phyloP scores from a whole-genome alignment of 1,140 invertebrate genomes.

The Magallana ariakensis region DNA sequence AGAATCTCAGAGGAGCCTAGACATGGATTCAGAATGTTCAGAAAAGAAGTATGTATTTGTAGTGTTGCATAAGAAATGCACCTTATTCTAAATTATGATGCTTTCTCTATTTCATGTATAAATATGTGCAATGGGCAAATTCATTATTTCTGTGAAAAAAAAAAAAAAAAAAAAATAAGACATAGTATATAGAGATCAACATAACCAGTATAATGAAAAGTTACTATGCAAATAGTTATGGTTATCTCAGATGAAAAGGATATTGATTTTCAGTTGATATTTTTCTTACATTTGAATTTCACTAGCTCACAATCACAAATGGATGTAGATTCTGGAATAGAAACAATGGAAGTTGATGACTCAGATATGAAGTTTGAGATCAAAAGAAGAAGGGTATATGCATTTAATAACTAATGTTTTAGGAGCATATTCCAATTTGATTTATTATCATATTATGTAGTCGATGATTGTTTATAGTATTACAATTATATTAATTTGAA shows the following conservation, averaged over 20 bases:
- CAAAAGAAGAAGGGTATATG: slow-evolving; percentile 76
- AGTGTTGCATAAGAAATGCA: background rate
- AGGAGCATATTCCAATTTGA: background rate
- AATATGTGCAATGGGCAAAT: background rate
- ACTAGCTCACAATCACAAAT: slow-evolving; percentile 77
- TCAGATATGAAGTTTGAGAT: slow-evolving; percentile 70
- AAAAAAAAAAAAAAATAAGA: too few species aligned
- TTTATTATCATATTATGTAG: background rate
- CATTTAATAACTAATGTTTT: too few species aligned
- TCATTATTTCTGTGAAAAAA: too few species aligned
- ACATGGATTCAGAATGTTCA: slow-evolving; percentile 74
- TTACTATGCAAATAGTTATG: too few species aligned
- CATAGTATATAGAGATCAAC: too few species aligned
- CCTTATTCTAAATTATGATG: background rate
- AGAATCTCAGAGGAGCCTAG: slow-evolving; percentile 64
- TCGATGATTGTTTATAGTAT: background rate
- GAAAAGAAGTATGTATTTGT: slow-evolving; percentile 81
- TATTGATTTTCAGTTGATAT: too few species aligned
- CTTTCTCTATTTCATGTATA: background rate
- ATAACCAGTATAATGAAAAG: too few species aligned
- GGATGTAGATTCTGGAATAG: slow-evolving; percentile 88
- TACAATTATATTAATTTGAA: background rate
- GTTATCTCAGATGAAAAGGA: too few species aligned
- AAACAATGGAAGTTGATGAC: slow-evolving; percentile 87
- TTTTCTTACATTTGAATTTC: too few species aligned